Percentiles rank a stretch among this genome's conserved stretches.
Conservation (phyloP, 2,888 invertebrate genomes). For the Eristalis arbustorum region DNA sequence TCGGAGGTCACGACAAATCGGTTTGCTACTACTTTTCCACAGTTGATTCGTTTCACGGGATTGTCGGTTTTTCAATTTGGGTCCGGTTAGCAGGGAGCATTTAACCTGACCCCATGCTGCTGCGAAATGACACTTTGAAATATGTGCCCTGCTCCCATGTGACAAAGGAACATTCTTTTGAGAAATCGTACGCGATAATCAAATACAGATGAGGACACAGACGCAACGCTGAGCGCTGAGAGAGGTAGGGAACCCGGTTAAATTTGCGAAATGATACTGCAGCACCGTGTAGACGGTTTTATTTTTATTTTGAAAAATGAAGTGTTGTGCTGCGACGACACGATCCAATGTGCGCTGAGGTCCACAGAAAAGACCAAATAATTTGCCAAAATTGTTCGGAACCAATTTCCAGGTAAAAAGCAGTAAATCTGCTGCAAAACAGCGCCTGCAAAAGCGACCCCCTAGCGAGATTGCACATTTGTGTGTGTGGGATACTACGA, state of each 20-base stretch:
- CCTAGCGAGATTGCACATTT: slow-evolving; percentile 64
- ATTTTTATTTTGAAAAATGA: slow-evolving; percentile 56
- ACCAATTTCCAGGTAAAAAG: slow-evolving; percentile 64
- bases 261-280: not conserved
- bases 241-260: not conserved
- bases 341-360: slow-evolving; percentile 25
- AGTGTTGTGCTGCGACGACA: slow-evolving; percentile 62
- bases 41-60: slow-evolving; percentile 33
- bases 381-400: slow-evolving; percentile 58
- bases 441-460: slow-evolving; percentile 43
- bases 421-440: slow-evolving; percentile 32
- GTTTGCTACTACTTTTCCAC: slow-evolving; percentile 42
- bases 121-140: slow-evolving; percentile 62
- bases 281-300: slow-evolving; percentile 2
- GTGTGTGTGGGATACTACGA: slow-evolving; percentile 63
- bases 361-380: slow-evolving; percentile 60
- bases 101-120: slow-evolving; percentile 60
- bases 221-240: not conserved
- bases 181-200: slow-evolving; percentile 60
- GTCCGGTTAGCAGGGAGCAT: slow-evolving; percentile 28
- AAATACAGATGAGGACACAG: slow-evolving; percentile 11
- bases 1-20: slow-evolving; percentile 38
- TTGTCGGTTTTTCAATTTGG: slow-evolving; percentile 3
- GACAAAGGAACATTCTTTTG: slow-evolving; percentile 64
- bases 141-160: slow-evolving; percentile 64